Percentiles rank a stretch among this genome's conserved stretches.
phyloP scores from a whole-genome alignment of 2,113 vertebrate species.

The Mellivora capensis region DNA sequence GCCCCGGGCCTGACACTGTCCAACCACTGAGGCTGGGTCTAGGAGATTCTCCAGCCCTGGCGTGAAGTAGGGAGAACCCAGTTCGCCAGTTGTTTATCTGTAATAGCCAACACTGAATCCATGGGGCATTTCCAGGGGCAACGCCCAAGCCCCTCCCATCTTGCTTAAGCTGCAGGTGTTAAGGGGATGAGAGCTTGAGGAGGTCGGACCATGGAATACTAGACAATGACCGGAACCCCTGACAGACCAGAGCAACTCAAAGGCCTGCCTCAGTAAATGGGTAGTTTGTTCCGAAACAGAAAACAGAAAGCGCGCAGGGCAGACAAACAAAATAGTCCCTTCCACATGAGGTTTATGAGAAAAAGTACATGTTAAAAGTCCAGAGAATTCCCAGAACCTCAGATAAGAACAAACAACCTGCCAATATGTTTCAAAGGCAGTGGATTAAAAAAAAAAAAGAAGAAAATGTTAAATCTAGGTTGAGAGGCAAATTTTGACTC shows the following conservation, averaged over 20 bases:
- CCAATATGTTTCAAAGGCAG: slow-evolving; percentile 53
- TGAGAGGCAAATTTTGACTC: slow-evolving; percentile 60
- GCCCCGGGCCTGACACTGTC: not conserved
- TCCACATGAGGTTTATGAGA: slow-evolving; percentile 48
- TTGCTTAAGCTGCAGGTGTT: not conserved
- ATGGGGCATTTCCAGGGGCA: not conserved
- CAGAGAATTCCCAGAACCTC: slow-evolving; percentile 39
- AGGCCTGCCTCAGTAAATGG: not conserved
- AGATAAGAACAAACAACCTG: slow-evolving; percentile 57
- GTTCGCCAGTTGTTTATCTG: not conserved
- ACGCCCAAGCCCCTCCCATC: not conserved
- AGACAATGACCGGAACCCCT: not conserved
- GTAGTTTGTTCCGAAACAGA: slow-evolving; percentile 17
- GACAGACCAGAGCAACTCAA: not conserved
- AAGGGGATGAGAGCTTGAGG: not conserved
- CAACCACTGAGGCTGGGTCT: not conserved
- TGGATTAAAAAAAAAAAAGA: not conserved
- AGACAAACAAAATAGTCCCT: slow-evolving; percentile 17
- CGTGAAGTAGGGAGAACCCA: not conserved
- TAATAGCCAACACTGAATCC: not conserved
- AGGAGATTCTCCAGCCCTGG: not conserved
- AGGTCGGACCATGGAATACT: not conserved
- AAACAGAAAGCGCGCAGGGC: not conserved
- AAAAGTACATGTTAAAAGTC: slow-evolving; percentile 43
- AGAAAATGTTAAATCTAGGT: slow-evolving; percentile 36